These are phyloP conservation scores for Amblyteles armatorius DNA, from an alignment of 2,888 invertebrate species.

Conservation along the genomic window DNA sequence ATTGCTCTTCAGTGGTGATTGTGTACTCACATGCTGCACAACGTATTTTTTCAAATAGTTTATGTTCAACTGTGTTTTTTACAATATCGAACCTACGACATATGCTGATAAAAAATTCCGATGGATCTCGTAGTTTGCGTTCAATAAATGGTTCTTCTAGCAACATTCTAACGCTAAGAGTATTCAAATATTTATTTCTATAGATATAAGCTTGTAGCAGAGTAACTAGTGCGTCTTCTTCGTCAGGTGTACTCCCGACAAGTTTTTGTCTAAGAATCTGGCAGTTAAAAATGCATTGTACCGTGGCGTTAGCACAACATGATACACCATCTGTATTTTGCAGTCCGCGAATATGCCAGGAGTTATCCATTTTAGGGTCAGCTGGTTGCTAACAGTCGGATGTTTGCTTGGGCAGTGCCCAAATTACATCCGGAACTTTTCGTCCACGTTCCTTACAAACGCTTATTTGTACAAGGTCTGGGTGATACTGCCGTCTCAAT, in stretches of 20 bases:
- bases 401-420: conserved; percentile 32
- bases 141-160: conserved; percentile 36
- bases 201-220: not conserved
- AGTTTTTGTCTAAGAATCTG: not conserved
- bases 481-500: conserved; percentile 62
- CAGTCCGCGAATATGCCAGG: conserved; percentile 35
- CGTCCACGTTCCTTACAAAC: not conserved
- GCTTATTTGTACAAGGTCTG: conserved; percentile 47
- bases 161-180: conserved; percentile 8
- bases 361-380: not conserved
- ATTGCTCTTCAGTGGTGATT: too few relatives aligned
- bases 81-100: not conserved
- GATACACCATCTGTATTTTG: conserved; percentile 48
- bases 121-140: conserved; percentile 37
- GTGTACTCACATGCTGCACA: not conserved
- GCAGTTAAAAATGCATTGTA: conserved; percentile 53
- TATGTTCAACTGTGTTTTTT: conserved; percentile 11
- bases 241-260: not conserved
- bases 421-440: conserved; percentile 21
- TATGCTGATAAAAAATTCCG: conserved; percentile 35
- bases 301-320: conserved; percentile 41
- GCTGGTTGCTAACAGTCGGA: not conserved
- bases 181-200: conserved; percentile 8
- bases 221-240: not conserved
- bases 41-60: conserved; percentile 3